Conservation (phyloP, 1,140 invertebrate genomes). For the Bombus pyrosoma region DNA sequence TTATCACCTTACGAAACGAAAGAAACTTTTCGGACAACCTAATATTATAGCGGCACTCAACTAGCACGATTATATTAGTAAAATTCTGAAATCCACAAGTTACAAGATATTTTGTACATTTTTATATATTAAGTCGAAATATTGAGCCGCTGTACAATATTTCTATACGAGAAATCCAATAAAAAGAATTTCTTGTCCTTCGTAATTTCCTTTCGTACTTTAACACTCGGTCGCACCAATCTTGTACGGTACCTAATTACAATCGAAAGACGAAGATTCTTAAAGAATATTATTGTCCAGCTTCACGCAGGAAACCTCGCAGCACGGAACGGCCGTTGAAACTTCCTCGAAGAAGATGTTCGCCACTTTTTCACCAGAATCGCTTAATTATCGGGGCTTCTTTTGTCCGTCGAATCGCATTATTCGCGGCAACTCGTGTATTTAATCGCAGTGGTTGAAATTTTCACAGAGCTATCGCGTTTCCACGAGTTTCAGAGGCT, state of each 20-base stretch:
- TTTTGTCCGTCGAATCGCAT: constrained; percentile 38
- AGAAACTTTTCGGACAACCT: no score
- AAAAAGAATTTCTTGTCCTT: background rate
- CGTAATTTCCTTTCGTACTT: background rate
- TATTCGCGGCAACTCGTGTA: constrained; percentile 43
- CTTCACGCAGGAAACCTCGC: background rate
- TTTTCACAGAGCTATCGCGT: constrained; percentile 13
- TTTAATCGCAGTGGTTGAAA: constrained; percentile 34
- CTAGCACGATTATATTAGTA: no score
- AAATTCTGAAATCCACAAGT: no score
- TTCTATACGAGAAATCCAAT: background rate
- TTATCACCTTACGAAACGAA: no score
- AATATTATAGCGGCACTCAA: no score
- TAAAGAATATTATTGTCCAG: background rate
- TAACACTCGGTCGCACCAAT: background rate
- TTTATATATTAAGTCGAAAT: no score
- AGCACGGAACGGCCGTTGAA: background rate
- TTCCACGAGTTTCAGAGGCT: background rate
- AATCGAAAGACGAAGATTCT: background rate
- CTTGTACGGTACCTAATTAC: background rate
- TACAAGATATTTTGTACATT: no score
- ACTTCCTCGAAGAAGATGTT: constrained; percentile 26
- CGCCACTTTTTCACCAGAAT: constrained; percentile 6
- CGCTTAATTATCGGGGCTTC: constrained; percentile 27
- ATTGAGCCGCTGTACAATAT: no score